Percentiles rank a stretch among this genome's conserved stretches.
These are phyloP conservation scores for Ecliptopera silaceata DNA, from an alignment of 2,888 invertebrate genomes.

Conservation along the genomic window DNA sequence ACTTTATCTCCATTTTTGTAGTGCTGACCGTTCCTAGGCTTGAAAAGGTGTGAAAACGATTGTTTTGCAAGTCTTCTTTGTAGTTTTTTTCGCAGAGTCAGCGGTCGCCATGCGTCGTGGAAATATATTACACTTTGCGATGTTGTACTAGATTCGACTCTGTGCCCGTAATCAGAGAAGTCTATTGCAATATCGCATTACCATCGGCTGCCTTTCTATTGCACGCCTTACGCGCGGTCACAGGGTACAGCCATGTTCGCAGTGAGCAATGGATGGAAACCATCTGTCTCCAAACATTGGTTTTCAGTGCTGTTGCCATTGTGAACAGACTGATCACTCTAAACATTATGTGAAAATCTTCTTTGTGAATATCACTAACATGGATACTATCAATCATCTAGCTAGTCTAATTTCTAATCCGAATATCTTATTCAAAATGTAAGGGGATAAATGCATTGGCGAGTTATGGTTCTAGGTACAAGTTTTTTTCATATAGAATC, in stretches of 20 bases:
- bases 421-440: neutral
- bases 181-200: conserved; percentile 63
- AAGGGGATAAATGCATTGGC: neutral
- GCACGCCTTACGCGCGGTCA: conserved; percentile 53
- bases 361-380: conserved; percentile 29
- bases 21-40: neutral
- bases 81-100: conserved; percentile 52
- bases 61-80: conserved; percentile 41
- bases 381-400: neutral
- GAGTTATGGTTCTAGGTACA: too few relatives aligned
- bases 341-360: conserved; percentile 43
- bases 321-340: conserved; percentile 68
- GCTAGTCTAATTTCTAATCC: neutral
- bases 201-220: conserved; percentile 43
- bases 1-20: neutral
- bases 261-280: conserved; percentile 76
- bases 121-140: conserved; percentile 48
- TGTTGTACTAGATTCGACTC: conserved; percentile 67
- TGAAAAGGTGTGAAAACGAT: conserved; percentile 23
- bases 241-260: conserved; percentile 60
- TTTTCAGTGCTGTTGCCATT: conserved; percentile 78
- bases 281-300: conserved; percentile 76
- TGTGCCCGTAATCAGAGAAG: conserved; percentile 63
- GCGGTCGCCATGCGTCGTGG: conserved; percentile 44
- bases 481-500: too few relatives aligned